Percentiles rank a stretch among this genome's conserved stretches.
These are phyloP conservation scores for Chlorodrepanis virens DNA, from an alignment of 2,113 vertebrate species.

Conservation along the genomic window DNA sequence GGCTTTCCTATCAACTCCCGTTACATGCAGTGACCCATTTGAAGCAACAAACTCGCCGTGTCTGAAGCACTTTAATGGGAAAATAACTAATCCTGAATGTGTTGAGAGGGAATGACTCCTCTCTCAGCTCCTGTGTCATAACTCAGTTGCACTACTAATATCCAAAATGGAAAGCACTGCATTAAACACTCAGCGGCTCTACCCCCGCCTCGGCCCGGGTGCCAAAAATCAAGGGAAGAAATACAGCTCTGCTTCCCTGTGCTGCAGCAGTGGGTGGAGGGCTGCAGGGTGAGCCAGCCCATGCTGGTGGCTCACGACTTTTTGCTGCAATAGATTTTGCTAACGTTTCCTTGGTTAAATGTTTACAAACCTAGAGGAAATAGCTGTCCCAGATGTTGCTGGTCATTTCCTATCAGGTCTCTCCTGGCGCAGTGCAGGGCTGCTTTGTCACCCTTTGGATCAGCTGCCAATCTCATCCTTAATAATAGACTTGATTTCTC, in stretches of 20 bases:
- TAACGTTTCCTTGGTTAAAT: not conserved
- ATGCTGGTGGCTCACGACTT: not conserved
- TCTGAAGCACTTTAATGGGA: constrained; percentile 60
- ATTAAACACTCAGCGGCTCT: constrained; percentile 28
- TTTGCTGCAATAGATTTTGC: not conserved
- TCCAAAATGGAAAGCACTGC: constrained; percentile 18
- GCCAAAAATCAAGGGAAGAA: constrained; percentile 30
- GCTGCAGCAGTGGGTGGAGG: not conserved
- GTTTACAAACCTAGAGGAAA: constrained; percentile 7
- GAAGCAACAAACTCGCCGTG: constrained; percentile 45
- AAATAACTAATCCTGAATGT: constrained; percentile 64
- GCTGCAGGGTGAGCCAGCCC: not conserved
- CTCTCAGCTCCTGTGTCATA: constrained; percentile 30
- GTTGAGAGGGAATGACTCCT: constrained; percentile 56
- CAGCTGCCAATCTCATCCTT: not conserved
- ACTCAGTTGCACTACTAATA: constrained; percentile 31
- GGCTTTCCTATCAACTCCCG: not conserved
- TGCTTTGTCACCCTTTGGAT: not conserved
- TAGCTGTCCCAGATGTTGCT: not conserved
- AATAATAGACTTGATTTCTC: not conserved
- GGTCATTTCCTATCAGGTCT: not conserved
- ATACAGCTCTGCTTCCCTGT: not conserved
- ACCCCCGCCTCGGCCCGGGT: not conserved
- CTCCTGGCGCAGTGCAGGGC: not conserved
- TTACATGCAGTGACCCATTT: constrained; percentile 21